Evolutionary conservation across 2,888 invertebrate species (phyloP).

Genomic region (Troides aeacus): DNA sequence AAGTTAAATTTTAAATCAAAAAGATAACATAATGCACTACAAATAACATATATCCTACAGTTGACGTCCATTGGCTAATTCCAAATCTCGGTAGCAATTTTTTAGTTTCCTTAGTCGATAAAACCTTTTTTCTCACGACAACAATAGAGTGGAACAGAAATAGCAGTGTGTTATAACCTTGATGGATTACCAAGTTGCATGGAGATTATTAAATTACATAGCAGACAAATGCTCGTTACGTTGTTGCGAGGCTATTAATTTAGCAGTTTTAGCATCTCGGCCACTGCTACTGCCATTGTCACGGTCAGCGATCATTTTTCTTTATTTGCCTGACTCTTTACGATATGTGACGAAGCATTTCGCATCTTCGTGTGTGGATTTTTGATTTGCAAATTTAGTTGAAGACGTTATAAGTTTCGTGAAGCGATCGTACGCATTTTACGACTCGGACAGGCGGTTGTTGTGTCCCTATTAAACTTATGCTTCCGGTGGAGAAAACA

Average conservation of each 20-base stretch:
- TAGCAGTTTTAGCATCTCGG: constrained; percentile 34
- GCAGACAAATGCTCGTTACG: constrained; percentile 21
- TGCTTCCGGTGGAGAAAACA: too few species aligned
- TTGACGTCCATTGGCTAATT: too few species aligned
- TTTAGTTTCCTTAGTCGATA: not conserved
- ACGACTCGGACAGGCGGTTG: not conserved
- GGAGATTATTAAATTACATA: constrained; percentile 16
- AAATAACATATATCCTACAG: too few species aligned
- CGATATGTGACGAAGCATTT: constrained; percentile 15
- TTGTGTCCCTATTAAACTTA: too few species aligned
- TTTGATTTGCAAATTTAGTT: not conserved
- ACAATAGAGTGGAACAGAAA: constrained; percentile 18
- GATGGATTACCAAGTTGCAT: constrained; percentile 9
- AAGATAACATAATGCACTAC: too few species aligned
- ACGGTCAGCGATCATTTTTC: constrained; percentile 43
- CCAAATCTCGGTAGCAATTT: too few species aligned
- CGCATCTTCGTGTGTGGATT: not conserved
- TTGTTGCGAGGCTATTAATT: constrained; percentile 30
- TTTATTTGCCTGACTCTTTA: constrained; percentile 32
- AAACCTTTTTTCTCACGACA: constrained; percentile 16
- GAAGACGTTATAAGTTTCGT: not conserved
- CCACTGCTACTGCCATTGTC: constrained; percentile 50
- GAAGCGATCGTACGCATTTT: not conserved
- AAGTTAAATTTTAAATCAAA: too few species aligned
- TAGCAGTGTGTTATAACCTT: constrained; percentile 6